Base-by-base conservation (phyloP, 2,888 invertebrate genomes). In the Sympetrum striolatum region DNA sequence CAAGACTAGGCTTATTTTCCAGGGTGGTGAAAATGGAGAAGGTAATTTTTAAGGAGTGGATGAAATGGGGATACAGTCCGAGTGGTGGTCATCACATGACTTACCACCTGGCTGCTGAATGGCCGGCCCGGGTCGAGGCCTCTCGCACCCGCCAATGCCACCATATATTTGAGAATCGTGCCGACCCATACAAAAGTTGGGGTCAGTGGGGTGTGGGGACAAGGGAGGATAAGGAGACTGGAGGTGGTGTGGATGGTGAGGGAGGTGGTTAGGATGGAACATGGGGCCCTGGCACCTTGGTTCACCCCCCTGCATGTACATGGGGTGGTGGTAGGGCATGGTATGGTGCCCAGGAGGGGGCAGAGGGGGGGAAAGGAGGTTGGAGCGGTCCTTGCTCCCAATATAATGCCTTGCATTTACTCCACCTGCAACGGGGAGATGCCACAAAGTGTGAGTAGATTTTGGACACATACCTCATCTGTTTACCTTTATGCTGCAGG, bases 141-240 rank as follows among this genome's bases (percentile, higher is more conserved):
- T 91, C 91, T 91, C 90, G 91, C 91, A 86, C 86, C 86, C 86
- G 60, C 86, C 86, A 86, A 86, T 86, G 86, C 86, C 86, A 91
- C 93, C 92, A 93, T 94, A 94, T 92, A 94, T 93, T 93, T 93
- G 93, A 92, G 94, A 93, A 91, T 93, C 94, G 93, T 94, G 94
- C 94, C 95, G 95, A 94, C 95, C 95, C 94, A 95, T 95, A 95
- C 95, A 95, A 94, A 95, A 95, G 94, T 95, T 95, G 94, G 94
- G 94, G 93, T 94, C 94, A 93, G 94, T 94, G 94, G 91, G 90
- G 91, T 91, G 93, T 93, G 92, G 93, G 94, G 93, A 93, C 93
- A 93, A 94, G 92, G 93, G 94, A 93, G 92, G 94, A 94, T 93
- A 95, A 93, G 93, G 94, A 92, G 93, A 92, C 92, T 91, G 94